Base-by-base conservation (phyloP, 2,113 vertebrate genomes). In the Axis porcinus region DNA sequence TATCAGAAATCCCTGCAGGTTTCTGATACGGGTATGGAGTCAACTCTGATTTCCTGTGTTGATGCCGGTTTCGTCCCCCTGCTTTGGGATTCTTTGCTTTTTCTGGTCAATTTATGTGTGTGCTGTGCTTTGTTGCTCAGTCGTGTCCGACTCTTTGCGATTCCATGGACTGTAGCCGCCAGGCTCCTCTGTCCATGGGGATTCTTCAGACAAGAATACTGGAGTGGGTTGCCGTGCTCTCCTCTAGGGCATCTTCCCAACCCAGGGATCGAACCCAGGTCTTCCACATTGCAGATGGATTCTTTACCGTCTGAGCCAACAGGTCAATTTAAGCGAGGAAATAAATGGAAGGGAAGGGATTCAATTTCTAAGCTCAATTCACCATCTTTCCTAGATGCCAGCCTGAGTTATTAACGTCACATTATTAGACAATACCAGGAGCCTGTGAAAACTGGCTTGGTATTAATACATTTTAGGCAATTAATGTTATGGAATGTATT, bases 121-220 rank as follows among this genome's bases (percentile, higher is more conserved):
- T 36, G 67, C 19, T 13, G 19, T 23, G 67, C 67, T 12, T 70
- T 70, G 67, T 70, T 70, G 19, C 67, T 70, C 19, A 40, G 10
- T 70, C 0, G 1, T 23, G n/a, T 70, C 67, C 0, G 10, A 70
- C 2, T 40, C 67, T 40, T 23, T 70, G n/a, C 2, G 1, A 70
- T 19, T 10, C 19, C 67, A 6, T 23, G 67, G n/a, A 12, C n/a
- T 70, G 19, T 40, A 70, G 67, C 67, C 1, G 0, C 67, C 10
- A 40, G n/a, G 67, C 67, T 40, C 36, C 67, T 19, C 16, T 54
- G 52, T 70, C 67, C n/a, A 40, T 3, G 5, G 19, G 67, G 67
- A 40, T 40, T 70, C n/a, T 70, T 40, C 19, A 23, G 64, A 19
- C n/a, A 70, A 40, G 21, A 23, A 70, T 70, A 23, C 67, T 40